Evolutionary conservation across 2,888 invertebrate genomes (phyloP), one percentile per base, ranked within the genome.

Genomic region (Iphiclides podalirius): DNA sequence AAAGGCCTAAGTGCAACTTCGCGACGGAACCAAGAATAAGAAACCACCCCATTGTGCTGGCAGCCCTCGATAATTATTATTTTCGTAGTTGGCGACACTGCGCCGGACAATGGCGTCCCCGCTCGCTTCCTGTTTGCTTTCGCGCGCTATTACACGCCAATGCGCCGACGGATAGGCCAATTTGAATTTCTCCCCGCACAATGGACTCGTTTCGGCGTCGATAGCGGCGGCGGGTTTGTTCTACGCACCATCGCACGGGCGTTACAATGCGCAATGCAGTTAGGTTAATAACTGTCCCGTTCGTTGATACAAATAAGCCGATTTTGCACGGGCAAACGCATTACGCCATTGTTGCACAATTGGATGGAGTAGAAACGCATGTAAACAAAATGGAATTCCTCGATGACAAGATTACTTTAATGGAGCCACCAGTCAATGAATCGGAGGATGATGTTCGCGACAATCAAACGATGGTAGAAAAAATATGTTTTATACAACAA

Each of bases 141-240:
- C 84, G 86, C 87, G 87, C 86, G 85, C 87, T 86, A 86, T 88
- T 88, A 83, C 85, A 84, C 87, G 83, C 79, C 79, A 86, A 85
- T 85, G 77, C 77, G 72, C 70, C 69, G 72, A 71, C 70, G 72
- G 74, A 82, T 81, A 76, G 83, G 86, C 83, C 84, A 84, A 87
- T 87, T 86, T 85, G 79, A 86, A 87, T 85, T 85, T 77, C 64
- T 76, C 72, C 23, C 53, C 64, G 70, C 71, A 80, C 74, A 83
- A 82, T 85, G 73, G 82, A 75, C 70, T 67, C 74, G 71, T 72
- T 84, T 83, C 70, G 71, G 51, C n/a, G n/a, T n/a, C n/a, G n/a
- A n/a, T n/a, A n/a, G 59, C 70, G 74, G 70, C 63, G 61, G 71
- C 77, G 77, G 82, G 79, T 82, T 78, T 75, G 72, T 80, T 78